Evolutionary conservation across 1,140 invertebrate genomes (phyloP), one percentile per base, ranked within the genome.

Genomic region (Sminthurides bifidus): DNA sequence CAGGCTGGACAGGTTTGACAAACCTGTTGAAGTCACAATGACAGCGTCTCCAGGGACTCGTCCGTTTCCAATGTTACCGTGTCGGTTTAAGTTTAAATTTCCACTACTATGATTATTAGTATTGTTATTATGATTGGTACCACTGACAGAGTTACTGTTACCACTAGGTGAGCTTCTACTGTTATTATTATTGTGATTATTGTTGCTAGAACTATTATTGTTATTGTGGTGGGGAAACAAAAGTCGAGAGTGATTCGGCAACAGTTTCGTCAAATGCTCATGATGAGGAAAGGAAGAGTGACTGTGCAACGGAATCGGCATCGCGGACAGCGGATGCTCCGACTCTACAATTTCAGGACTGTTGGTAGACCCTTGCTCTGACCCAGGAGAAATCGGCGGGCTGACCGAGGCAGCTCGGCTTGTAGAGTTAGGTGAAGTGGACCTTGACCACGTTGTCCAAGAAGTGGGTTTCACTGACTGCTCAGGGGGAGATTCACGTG

Each of bases 331-430:
- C 10, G 14, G 4, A 12, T 12, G 2, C 30, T 17, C 12, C 23
- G 2, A 12, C 21, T 17, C 35, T 50, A 33, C 2, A 27, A 35
- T 27, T 52, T 29, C 19, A 0, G 54, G 54, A 31, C 50, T 52
- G 37, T 56, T 37, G 48, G n/a, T n/a, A n/a, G 46, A 49, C 2
- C 26, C 46, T 33, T 49, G 57, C 64, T 75, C 70, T 41, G 70
- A 71, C 17, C 71, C 70, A 5, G 72, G 72, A 21, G 70, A 75
- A 54, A 72, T 73, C 17, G 70, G 68, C 12, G 69, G 69, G 63
- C 73, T 71, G 35, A 60, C 26, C 69, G 58, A 64, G 38, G 27
- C 50, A 58, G 30, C 68, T 64, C 53, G 67, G 66, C 67, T 71
- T 70, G 21, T 68, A 54, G 41, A 60, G 15, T 35, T 38, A 0